phyloP scores from a whole-genome alignment of 2,888 invertebrate species.

The Apamea sordens region DNA sequence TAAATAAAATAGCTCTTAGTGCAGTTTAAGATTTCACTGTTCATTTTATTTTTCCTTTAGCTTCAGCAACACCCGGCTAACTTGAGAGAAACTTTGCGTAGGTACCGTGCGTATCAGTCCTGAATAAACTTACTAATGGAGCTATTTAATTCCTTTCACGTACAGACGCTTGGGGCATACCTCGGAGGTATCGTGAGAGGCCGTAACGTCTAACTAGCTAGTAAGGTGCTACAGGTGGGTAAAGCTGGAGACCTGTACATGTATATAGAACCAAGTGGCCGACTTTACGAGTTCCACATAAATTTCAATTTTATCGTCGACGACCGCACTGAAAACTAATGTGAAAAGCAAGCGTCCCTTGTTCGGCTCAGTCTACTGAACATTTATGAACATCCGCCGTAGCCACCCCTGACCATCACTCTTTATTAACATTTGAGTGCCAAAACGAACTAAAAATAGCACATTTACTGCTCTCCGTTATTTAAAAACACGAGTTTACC shows the following conservation, averaged over 20 bases:
- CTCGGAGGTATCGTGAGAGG: constrained; percentile 64
- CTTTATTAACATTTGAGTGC: constrained; percentile 52
- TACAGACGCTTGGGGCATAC: constrained; percentile 70
- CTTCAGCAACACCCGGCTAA: constrained; percentile 14
- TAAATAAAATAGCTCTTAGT: constrained; percentile 5
- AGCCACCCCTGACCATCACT: constrained; percentile 28
- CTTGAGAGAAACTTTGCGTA: constrained; percentile 34
- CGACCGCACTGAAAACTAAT: constrained; percentile 67
- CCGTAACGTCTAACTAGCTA: constrained; percentile 67
- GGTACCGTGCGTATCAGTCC: constrained; percentile 67
- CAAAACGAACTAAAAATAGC: constrained; percentile 45
- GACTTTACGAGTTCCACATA: constrained; percentile 75
- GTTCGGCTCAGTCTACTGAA: constrained; percentile 46
- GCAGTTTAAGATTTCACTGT: constrained; percentile 17
- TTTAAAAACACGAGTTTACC: constrained; percentile 26
- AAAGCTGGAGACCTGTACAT: constrained; percentile 58
- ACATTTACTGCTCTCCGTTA: constrained; percentile 8
- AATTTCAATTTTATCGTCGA: constrained; percentile 74
- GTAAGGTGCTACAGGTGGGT: constrained; percentile 77
- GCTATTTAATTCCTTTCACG: constrained; percentile 75
- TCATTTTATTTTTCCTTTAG: constrained; percentile 27
- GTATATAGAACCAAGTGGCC: constrained; percentile 64
- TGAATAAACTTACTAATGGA: constrained; percentile 75
- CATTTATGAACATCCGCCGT: constrained; percentile 48
- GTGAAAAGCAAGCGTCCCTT: constrained; percentile 60